Percentiles rank a stretch among this genome's conserved stretches.
Evolutionary conservation across 2,797 vertebrate genomes (phyloP).

Genomic region (Aselliscus stoliczkanus): DNA sequence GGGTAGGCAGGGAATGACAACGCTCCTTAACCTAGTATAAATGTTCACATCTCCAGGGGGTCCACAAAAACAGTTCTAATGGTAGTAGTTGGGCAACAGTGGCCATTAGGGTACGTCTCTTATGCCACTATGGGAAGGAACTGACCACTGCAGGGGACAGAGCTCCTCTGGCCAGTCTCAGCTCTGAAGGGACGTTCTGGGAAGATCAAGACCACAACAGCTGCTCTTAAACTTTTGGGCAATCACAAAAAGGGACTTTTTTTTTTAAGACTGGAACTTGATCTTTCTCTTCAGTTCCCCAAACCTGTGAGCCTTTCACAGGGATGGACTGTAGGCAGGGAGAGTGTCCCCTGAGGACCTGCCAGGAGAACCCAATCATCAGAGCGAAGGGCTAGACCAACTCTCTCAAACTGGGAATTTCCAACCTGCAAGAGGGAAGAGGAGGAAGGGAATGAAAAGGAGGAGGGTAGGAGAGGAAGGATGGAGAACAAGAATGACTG

Average conservation of each 20-base stretch:
- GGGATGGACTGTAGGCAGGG: not conserved
- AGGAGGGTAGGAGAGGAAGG: not conserved
- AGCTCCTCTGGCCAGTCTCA: not conserved
- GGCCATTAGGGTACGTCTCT: not conserved
- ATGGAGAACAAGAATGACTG: not conserved
- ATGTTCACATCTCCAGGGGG: not conserved
- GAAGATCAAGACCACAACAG: not conserved
- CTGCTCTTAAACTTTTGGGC: not conserved
- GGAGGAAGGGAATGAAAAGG: not conserved
- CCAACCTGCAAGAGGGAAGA: constrained; percentile 31
- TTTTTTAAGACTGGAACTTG: not conserved
- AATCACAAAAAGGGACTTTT: not conserved
- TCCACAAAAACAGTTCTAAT: not conserved
- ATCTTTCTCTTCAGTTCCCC: not conserved
- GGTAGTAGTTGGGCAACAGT: not conserved
- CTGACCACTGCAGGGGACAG: not conserved
- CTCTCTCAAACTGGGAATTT: not conserved
- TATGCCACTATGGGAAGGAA: not conserved
- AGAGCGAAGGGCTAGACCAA: constrained; percentile 34
- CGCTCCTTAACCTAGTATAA: not conserved
- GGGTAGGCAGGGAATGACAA: not conserved
- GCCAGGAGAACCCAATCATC: not conserved
- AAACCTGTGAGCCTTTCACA: not conserved
- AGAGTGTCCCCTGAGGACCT: not conserved
- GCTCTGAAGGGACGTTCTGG: not conserved